Evolutionary conservation across 1,140 invertebrate genomes (phyloP).

Genomic region (Drosophila subobscura): DNA sequence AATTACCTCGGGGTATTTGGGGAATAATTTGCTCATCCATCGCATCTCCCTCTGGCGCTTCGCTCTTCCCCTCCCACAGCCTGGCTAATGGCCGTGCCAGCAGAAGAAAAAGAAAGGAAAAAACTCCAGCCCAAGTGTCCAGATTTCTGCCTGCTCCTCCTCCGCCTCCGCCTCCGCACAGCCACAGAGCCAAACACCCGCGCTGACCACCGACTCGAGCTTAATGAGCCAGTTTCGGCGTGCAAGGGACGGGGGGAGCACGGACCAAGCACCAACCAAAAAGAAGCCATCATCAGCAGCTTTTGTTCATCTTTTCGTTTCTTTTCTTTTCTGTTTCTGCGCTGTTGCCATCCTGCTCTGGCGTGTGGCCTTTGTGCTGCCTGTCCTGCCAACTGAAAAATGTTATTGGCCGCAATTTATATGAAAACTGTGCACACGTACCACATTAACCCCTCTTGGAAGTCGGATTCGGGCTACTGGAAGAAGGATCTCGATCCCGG

Average conservation of each 20-base stretch:
- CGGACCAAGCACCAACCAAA: slow-evolving; percentile 42
- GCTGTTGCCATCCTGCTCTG: slow-evolving; percentile 43
- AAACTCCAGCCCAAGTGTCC: slow-evolving; percentile 39
- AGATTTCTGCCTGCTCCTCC: slow-evolving; percentile 45
- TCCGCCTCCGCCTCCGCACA: background rate
- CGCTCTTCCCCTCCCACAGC: background rate
- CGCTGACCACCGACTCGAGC: slow-evolving; percentile 51
- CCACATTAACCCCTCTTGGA: slow-evolving; percentile 56
- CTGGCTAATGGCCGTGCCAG: slow-evolving; percentile 52
- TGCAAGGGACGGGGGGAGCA: no score
- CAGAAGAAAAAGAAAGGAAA: slow-evolving; percentile 31
- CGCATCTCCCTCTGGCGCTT: slow-evolving; percentile 18
- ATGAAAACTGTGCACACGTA: slow-evolving; percentile 81
- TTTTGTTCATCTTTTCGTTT: slow-evolving; percentile 72
- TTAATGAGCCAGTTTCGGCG: slow-evolving; percentile 72
- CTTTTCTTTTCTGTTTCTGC: slow-evolving; percentile 7
- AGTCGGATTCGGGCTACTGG: slow-evolving; percentile 5
- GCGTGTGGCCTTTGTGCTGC: slow-evolving; percentile 63
- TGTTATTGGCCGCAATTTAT: slow-evolving; percentile 81
- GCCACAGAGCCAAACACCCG: slow-evolving; percentile 62
- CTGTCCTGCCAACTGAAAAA: slow-evolving; percentile 77
- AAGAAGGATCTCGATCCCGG: slow-evolving; percentile 12
- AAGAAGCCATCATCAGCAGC: slow-evolving; percentile 80
- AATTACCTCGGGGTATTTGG: slow-evolving; percentile 82
- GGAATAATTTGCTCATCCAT: slow-evolving; percentile 77